Evolutionary conservation across 2,797 vertebrate genomes (phyloP), one percentile per base, ranked within the genome.

Genomic region (Chrosomus eos): DNA sequence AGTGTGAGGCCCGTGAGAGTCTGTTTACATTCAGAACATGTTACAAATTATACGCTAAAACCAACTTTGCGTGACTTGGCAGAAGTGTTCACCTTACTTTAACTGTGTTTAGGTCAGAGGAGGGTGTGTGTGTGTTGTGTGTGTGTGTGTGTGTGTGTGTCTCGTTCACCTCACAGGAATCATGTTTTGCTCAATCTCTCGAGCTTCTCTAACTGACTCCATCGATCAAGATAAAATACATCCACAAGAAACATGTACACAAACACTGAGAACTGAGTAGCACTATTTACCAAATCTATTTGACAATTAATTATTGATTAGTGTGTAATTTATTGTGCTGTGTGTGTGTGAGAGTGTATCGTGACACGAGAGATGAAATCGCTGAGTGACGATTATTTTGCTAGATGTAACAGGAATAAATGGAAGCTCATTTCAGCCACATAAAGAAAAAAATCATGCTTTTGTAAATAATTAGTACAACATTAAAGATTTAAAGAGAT

Each of bases 51-150:
- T 94, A 93, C 93, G 91, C 93, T 93, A 92, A 95, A 93, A 94
- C 92, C 92, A 95, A 93, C 93, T 94, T 95, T 95, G 94, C 95
- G 94, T 96, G 95, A 96, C 95, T 96, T 96, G 95, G 95, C 95
- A 94, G 92, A 88, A 93, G 88, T 94, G 93, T 95, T 94, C 79
- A 78, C 31, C 87, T 93, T 75, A 26, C 31, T 38, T 28, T 36
- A 1, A n/a, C 21, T n/a, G 3, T 73, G 53, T 64, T 16, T 62
- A 70, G 26, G 80, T 53, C 53, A 72, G 36, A 62, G 36, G 19
- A 38, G 80, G 19, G 38, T 71, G 28, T 19, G 16, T 28, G 28
- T 38, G 73, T 16, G 70, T 21, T 21, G 64, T 21, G 62, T 23
- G 67, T 13, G 67, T 68, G 62, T 18, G 13, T 21, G 64, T 36